These are phyloP conservation scores for Ricordea florida DNA, from an alignment of 92 coral and sea anemone species.

Conservation along the genomic window DNA sequence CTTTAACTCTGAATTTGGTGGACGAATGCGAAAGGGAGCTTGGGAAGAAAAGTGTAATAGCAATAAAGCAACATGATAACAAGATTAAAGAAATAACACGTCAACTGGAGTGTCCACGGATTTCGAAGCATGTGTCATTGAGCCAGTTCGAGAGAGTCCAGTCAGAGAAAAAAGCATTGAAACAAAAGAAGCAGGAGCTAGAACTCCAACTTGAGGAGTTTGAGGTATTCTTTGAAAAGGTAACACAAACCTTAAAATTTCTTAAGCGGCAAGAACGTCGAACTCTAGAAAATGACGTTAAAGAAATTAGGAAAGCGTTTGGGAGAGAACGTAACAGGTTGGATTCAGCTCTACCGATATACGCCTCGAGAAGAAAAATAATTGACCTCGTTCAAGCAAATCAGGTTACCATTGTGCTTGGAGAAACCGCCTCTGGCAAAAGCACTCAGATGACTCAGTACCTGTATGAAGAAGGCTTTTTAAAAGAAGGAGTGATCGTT, in stretches of 20 bases:
- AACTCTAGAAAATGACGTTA: neutral
- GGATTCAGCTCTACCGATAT: constrained; percentile 79
- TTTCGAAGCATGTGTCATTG: constrained; percentile 20
- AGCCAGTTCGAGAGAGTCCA: constrained; percentile 38
- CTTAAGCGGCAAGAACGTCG: neutral
- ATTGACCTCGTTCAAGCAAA: constrained; percentile 48
- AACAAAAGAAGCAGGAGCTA: constrained; percentile 61
- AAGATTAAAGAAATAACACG: constrained; percentile 5
- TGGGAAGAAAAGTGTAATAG: neutral
- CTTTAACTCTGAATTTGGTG: neutral
- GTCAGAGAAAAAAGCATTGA: constrained; percentile 42
- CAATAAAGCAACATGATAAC: neutral
- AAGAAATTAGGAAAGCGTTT: constrained; percentile 35
- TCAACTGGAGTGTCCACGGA: neutral
- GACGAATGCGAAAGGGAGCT: constrained; percentile 21
- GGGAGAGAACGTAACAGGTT: constrained; percentile 72
- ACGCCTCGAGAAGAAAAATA: constrained; percentile 74
- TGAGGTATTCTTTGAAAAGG: neutral
- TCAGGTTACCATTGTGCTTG: constrained; percentile 82
- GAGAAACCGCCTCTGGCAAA: constrained; percentile 98
- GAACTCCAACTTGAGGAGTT: constrained; percentile 20
- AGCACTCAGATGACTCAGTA: constrained; percentile 94
- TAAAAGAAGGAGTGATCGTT: constrained; percentile 58
- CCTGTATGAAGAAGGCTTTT: constrained; percentile 78
- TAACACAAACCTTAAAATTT: neutral